Evolutionary conservation across 1,140 invertebrate genomes (phyloP).

Genomic region (Stenopsyche tienmushanensis): DNA sequence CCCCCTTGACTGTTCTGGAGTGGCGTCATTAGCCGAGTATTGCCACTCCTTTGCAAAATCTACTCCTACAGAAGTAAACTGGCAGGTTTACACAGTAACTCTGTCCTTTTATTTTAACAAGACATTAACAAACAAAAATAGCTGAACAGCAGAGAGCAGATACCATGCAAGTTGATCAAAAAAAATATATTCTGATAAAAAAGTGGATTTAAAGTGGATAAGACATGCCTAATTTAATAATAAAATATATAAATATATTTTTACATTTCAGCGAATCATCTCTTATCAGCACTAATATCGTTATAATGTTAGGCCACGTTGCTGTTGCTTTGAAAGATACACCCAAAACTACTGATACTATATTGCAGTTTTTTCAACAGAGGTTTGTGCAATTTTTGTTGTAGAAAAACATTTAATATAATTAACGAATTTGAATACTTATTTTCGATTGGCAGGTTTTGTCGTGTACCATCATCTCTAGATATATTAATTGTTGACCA

Average conservation of each 20-base stretch:
- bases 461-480: constrained; percentile 77
- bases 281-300: constrained; percentile 93
- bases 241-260: not conserved
- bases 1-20: too few species aligned
- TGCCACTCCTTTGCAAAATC: too few species aligned
- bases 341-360: constrained; percentile 90
- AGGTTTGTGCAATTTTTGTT: constrained; percentile 49
- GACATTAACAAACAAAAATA: too few species aligned
- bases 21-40: too few species aligned
- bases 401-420: not conserved
- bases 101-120: too few species aligned
- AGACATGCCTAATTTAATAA: constrained; percentile 1
- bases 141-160: too few species aligned
- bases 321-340: constrained; percentile 92
- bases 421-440: not conserved
- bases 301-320: constrained; percentile 95
- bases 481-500: constrained; percentile 96
- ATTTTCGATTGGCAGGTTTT: constrained; percentile 61
- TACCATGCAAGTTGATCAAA: too few species aligned
- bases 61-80: too few species aligned
- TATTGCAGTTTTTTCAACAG: constrained; percentile 96
- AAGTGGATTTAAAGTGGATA: too few species aligned
- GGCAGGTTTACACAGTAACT: too few species aligned
- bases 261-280: constrained; percentile 71
- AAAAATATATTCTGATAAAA: too few species aligned